Percentiles rank a stretch among this genome's conserved stretches.
Conservation (phyloP, 2,888 invertebrate species). For the Lymantria dispar region DNA sequence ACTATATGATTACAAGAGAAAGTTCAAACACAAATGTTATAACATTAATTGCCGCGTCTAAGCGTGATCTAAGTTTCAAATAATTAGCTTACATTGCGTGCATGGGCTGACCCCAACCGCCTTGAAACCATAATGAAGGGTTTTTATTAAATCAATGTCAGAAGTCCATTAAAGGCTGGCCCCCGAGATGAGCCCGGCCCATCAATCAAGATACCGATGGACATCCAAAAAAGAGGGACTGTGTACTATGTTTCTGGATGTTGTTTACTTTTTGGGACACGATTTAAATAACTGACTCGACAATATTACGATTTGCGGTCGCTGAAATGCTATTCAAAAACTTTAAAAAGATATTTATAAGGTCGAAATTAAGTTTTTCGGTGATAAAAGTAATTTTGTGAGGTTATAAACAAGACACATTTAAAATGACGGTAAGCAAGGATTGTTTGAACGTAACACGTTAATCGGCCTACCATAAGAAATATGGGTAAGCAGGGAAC, state of each 20-base stretch:
- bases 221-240: constrained; percentile 40
- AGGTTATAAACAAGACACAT: constrained; percentile 25
- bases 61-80: constrained; percentile 42
- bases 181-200: constrained; percentile 49
- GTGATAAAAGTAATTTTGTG: constrained; percentile 14
- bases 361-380: constrained; percentile 5
- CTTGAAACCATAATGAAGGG: constrained; percentile 75
- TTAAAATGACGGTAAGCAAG: constrained; percentile 35
- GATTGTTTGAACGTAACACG: constrained; percentile 34
- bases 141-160: constrained; percentile 82
- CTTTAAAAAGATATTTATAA: background rate
- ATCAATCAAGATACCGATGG: constrained; percentile 73
- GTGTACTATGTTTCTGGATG: constrained; percentile 34
- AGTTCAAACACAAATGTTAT: constrained; percentile 32
- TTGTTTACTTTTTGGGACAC: constrained; percentile 44
- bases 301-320: constrained; percentile 22
- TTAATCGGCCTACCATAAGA: constrained; percentile 30
- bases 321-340: background rate
- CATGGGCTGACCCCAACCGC: constrained; percentile 38
- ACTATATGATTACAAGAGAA: constrained; percentile 41
- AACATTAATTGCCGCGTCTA: constrained; percentile 41
- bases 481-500: constrained; percentile 16
- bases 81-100: constrained; percentile 42
- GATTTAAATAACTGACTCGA: constrained; percentile 43
- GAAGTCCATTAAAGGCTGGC: constrained; percentile 72